Evolutionary conservation across 2,797 vertebrate genomes (phyloP).

Genomic region (Coranthus polyacanthus): DNA sequence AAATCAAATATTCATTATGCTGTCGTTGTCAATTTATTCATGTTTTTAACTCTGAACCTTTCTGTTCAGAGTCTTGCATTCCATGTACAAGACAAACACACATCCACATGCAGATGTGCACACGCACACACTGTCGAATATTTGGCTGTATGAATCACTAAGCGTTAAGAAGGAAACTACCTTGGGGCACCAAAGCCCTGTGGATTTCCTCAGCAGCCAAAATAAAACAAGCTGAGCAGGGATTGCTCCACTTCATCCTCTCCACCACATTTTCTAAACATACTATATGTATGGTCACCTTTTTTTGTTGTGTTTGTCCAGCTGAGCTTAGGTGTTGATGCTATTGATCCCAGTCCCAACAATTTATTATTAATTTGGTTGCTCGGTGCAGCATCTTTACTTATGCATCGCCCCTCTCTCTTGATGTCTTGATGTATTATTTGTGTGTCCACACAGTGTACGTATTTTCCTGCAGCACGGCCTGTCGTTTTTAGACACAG

Average conservation of each 20-base stretch:
- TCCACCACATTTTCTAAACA: conserved; percentile 26
- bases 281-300: conserved; percentile 5
- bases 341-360: conserved; percentile 68
- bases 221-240: conserved; percentile 53
- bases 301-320: conserved; percentile 36
- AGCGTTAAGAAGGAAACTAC: conserved; percentile 59
- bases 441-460: conserved; percentile 48
- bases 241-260: conserved; percentile 48
- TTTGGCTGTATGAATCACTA: conserved; percentile 57
- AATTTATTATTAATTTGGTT: conserved; percentile 72
- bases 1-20: conserved; percentile 68
- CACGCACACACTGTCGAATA: conserved; percentile 19
- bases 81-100: conserved; percentile 8
- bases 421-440: conserved; percentile 71
- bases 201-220: conserved; percentile 62
- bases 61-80: conserved; percentile 46
- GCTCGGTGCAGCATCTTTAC: conserved; percentile 62
- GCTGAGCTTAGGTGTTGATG: conserved; percentile 35
- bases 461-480: conserved; percentile 51
- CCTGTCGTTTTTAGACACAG: conserved; percentile 81
- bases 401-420: conserved; percentile 52
- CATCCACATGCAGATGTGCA: conserved; percentile 3
- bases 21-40: conserved; percentile 48
- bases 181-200: conserved; percentile 57
- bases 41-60: conserved; percentile 38